A percentile compares a stretch with the other conserved stretches of the same genome.
Evolutionary conservation across 2,888 invertebrate species (phyloP).

Genomic region (Nomada fabriciana): DNA sequence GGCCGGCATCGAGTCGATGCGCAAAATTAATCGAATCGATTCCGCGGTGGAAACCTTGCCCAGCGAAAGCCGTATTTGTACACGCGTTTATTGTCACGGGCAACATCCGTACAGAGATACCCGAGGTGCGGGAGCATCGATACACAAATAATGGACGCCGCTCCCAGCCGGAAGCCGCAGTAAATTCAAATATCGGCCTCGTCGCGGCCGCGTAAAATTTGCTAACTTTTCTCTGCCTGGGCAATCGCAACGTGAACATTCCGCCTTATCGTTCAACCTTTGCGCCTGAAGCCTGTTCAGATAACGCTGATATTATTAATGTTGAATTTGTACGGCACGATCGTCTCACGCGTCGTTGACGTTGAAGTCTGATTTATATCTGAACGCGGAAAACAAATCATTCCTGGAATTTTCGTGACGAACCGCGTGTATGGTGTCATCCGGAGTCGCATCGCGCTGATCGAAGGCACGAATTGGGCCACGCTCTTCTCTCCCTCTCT

Average conservation of each 20-base stretch:
- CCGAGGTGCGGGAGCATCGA: conserved; percentile 28
- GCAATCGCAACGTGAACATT: not conserved
- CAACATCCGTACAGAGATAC: conserved; percentile 45
- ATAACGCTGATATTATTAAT: too few relatives aligned
- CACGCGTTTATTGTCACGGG: conserved; percentile 45
- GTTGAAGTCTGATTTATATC: too few relatives aligned
- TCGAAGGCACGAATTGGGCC: conserved; percentile 31
- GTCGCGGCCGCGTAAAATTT: conserved; percentile 9
- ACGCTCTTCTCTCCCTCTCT: not conserved
- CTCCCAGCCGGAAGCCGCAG: conserved; percentile 37
- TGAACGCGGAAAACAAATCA: too few relatives aligned
- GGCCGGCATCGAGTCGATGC: not conserved
- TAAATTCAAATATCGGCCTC: conserved; percentile 51
- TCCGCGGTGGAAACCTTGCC: conserved; percentile 15
- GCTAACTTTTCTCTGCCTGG: conserved; percentile 32
- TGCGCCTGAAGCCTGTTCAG: too few relatives aligned
- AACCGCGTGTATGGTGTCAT: not conserved
- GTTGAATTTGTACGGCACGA: too few relatives aligned
- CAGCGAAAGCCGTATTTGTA: conserved; percentile 39
- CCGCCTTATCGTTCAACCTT: too few relatives aligned
- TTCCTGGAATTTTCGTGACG: not conserved
- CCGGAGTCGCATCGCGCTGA: not conserved
- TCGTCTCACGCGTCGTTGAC: too few relatives aligned
- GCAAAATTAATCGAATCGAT: not conserved
- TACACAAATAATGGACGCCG: conserved; percentile 52